These are phyloP conservation scores for Microctenopoma stevenorrisi DNA, from an alignment of 2,797 vertebrate species.

Conservation along the genomic window DNA sequence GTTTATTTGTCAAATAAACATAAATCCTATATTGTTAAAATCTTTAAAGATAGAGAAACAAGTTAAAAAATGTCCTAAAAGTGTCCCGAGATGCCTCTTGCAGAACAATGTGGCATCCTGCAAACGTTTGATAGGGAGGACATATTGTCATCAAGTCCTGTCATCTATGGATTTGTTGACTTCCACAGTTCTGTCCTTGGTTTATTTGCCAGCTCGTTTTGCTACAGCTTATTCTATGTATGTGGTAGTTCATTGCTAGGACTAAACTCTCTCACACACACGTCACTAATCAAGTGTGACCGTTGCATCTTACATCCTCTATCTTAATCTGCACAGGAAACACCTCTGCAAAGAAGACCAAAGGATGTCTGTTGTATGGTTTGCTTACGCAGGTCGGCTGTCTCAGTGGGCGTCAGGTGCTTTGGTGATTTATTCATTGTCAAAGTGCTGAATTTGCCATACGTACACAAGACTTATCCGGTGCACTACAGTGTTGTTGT, in stretches of 20 bases:
- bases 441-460: not conserved
- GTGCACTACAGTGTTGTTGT: slow-evolving; percentile 34
- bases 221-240: slow-evolving; percentile 46
- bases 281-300: slow-evolving; percentile 31
- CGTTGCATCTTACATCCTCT: slow-evolving; percentile 56
- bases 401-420: slow-evolving; percentile 10
- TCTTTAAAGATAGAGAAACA: not conserved
- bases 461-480: slow-evolving; percentile 30
- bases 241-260: slow-evolving; percentile 30
- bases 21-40: not conserved
- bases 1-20: not conserved
- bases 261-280: slow-evolving; percentile 14
- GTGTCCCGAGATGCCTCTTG: slow-evolving; percentile 27
- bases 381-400: slow-evolving; percentile 26
- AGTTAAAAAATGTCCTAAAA: not conserved
- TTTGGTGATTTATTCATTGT: slow-evolving; percentile 40
- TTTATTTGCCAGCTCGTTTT: slow-evolving; percentile 16
- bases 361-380: slow-evolving; percentile 30
- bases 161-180: slow-evolving; percentile 24
- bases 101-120: slow-evolving; percentile 15
- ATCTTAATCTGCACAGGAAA: slow-evolving; percentile 73
- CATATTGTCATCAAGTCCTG: slow-evolving; percentile 15
- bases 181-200: slow-evolving; percentile 21
- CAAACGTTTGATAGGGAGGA: slow-evolving; percentile 20
- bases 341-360: slow-evolving; percentile 54